These are phyloP conservation scores for Drosophila auraria DNA, from an alignment of 1,140 invertebrate genomes.

Conservation along the genomic window DNA sequence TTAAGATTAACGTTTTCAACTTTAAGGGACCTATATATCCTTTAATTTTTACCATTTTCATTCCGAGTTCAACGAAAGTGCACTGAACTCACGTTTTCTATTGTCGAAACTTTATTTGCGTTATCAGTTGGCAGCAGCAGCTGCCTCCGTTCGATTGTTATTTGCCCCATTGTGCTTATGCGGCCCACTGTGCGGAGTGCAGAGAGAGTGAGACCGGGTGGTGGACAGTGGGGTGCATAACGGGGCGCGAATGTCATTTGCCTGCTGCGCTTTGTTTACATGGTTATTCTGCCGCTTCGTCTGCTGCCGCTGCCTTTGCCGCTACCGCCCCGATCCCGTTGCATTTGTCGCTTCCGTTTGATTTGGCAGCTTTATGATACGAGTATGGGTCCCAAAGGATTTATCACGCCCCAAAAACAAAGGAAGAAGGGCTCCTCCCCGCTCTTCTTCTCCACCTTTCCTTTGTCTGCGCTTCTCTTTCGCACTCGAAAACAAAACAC, in stretches of 20 bases:
- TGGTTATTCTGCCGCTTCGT: slow-evolving; percentile 16
- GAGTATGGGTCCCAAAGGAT: slow-evolving; percentile 55
- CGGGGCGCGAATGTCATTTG: slow-evolving; percentile 47
- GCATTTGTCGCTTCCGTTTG: slow-evolving; percentile 75
- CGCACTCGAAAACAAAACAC: slow-evolving; percentile 10
- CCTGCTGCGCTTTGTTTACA: slow-evolving; percentile 41
- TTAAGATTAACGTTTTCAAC: too few species aligned
- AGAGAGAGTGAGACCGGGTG: background rate
- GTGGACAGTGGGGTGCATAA: slow-evolving; percentile 5
- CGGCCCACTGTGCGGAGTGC: slow-evolving; percentile 31
- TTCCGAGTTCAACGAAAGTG: slow-evolving; percentile 42
- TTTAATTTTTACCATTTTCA: too few species aligned
- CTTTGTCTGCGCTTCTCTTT: background rate
- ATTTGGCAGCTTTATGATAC: slow-evolving; percentile 74
- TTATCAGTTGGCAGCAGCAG: slow-evolving; percentile 51
- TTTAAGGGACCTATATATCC: too few species aligned
- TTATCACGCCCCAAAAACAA: slow-evolving; percentile 59
- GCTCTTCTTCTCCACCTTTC: background rate
- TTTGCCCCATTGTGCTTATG: slow-evolving; percentile 17
- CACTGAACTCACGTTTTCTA: slow-evolving; percentile 36
- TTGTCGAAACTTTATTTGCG: slow-evolving; percentile 43
- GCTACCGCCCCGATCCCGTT: slow-evolving; percentile 4
- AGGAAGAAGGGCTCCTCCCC: slow-evolving; percentile 8
- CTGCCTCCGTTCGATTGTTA: slow-evolving; percentile 1
- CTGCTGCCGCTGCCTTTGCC: background rate